These are phyloP conservation scores for Spongilla lacustris DNA, from an alignment of 37 sponge, comb jelly and placozoan species.

Conservation along the genomic window DNA sequence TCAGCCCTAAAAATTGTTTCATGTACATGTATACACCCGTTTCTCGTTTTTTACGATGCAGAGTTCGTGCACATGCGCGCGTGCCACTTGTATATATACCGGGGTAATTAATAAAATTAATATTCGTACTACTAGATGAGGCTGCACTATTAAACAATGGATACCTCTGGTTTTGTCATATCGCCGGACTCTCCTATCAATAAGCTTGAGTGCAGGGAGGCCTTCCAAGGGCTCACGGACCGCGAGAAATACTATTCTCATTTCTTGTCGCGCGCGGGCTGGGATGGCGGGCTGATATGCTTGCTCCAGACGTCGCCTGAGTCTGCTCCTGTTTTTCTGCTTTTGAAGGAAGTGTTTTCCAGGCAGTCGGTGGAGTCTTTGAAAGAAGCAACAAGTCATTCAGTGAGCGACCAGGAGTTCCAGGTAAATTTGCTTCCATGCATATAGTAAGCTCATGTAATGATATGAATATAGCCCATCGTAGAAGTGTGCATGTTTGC, in stretches of 20 bases:
- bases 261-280: constrained; percentile 75
- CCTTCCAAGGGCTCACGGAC: constrained; percentile 72
- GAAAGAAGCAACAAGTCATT: constrained; percentile 14
- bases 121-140: no score
- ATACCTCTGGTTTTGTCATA: constrained; percentile 29
- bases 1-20: not conserved
- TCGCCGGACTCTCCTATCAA: constrained; percentile 77
- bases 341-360: constrained; percentile 72
- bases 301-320: constrained; percentile 93
- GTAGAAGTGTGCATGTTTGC: no score
- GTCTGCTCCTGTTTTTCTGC: constrained; percentile 73
- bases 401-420: constrained; percentile 62
- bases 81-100: not conserved
- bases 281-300: constrained; percentile 82
- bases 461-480: no score
- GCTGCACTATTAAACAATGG: not conserved
- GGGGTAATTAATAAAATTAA: not conserved
- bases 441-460: not conserved
- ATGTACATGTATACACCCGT: not conserved
- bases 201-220: constrained; percentile 61
- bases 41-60: not conserved
- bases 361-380: constrained; percentile 48
- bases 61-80: not conserved
- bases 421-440: constrained; percentile 73
- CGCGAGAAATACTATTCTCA: constrained; percentile 87